Evolutionary conservation across 2,113 vertebrate species (phyloP).

Genomic region (Trematocara zebra): DNA sequence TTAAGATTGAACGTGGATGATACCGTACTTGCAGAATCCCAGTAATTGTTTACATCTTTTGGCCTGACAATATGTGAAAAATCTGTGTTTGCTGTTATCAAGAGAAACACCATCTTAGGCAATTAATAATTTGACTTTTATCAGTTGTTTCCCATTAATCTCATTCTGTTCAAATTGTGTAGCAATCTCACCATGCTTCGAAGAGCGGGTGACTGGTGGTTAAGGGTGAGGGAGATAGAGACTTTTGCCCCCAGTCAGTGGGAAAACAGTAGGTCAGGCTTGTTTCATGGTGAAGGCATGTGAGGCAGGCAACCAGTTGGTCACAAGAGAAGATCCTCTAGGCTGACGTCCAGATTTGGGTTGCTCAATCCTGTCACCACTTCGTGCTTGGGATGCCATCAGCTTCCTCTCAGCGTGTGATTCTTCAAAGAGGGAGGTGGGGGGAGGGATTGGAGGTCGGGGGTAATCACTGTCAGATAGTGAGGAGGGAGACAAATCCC

Average conservation of each 20-base stretch:
- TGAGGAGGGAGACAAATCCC: slow-evolving; percentile 30
- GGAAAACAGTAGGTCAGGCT: background rate
- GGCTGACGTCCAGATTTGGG: slow-evolving; percentile 46
- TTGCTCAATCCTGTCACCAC: slow-evolving; percentile 67
- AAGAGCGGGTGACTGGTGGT: background rate
- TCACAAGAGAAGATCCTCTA: slow-evolving; percentile 43
- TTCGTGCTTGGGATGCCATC: slow-evolving; percentile 70
- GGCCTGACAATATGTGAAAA: background rate
- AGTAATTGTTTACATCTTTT: background rate
- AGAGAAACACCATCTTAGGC: background rate
- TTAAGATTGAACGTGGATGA: background rate
- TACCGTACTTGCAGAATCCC: background rate
- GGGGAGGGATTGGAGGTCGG: background rate
- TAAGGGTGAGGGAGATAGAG: background rate
- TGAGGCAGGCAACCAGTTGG: slow-evolving; percentile 1
- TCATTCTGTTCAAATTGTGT: background rate
- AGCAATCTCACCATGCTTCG: background rate
- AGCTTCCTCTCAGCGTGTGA: slow-evolving; percentile 64
- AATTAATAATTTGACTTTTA: background rate
- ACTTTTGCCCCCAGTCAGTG: background rate
- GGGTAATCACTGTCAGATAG: slow-evolving; percentile 43
- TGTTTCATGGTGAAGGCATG: slow-evolving; percentile 27
- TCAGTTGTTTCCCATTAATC: background rate
- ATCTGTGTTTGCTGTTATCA: background rate
- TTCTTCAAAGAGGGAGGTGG: background rate